Evolutionary conservation across 2,113 vertebrate species (phyloP), one percentile per base, ranked within the genome.

Genomic region (Illadopsis cleaveri): DNA sequence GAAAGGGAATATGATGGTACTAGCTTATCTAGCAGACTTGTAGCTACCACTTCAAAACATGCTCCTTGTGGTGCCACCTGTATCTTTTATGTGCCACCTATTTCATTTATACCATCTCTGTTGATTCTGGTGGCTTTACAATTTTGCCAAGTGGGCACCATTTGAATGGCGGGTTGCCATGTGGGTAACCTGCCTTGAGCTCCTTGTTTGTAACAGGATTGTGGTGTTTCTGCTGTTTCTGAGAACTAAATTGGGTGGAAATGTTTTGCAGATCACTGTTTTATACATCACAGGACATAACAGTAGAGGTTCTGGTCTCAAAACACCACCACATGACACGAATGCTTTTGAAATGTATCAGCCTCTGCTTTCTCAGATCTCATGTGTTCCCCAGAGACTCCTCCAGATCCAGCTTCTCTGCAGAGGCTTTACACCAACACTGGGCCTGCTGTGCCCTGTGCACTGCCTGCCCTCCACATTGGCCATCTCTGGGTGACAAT

Each of bases 381-480:
- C 53, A 27, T 0, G 1, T 25, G 38, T 3, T 81, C 15, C 30
- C 51, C n/a, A 54, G 54, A 90, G 42, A 31, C 35, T 81, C 22
- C 35, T 77, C 30, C 4, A 6, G 71, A 50, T 31, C 70, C 85
- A 51, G 42, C 3, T 4, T 28, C 60, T 86, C 60, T 68, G 47
- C 0, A 0, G 68, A 33, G 44, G 40, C 16, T 76, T 75, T 40
- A 48, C 64, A 69, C 21, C 5, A 4, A 4, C 4, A 0, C 15
- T 28, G 71, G 71, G 38, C 50, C 58, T 92, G 50, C 82, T 50
- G 10, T 90, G 58, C 71, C 40, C 50, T 51, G 38, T 54, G 42
- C 2, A 0, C 6, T 58, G 40, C 37, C 30, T 23, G 12, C 51
- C 47, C n/a, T 70, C 23, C 15, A 50, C 54, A 27, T 0, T 22